Conservation (phyloP, 2,797 vertebrate genomes). For the Anniella stebbinsi region DNA sequence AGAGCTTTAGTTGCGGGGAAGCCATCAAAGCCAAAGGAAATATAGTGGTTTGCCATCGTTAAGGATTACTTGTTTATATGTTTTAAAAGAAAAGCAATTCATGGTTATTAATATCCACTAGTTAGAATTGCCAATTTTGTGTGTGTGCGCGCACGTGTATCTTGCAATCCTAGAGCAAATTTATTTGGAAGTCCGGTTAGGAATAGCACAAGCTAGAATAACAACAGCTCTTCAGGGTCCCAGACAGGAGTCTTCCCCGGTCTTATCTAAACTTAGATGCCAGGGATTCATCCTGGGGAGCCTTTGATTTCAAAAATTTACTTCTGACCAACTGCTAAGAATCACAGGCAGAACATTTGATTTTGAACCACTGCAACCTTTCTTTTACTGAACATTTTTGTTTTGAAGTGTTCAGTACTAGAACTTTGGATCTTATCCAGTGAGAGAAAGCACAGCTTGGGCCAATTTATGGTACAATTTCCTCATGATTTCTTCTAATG, state of each 20-base stretch:
- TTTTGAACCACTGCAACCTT: constrained; percentile 66
- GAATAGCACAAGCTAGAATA: not conserved
- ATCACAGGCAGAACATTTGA: constrained; percentile 66
- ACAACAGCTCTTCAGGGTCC: not conserved
- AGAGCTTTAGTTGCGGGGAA: not conserved
- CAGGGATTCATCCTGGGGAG: not conserved
- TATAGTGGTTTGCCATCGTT: constrained; percentile 49
- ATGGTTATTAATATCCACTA: constrained; percentile 54
- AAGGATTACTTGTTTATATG: constrained; percentile 30
- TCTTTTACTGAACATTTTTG: constrained; percentile 61
- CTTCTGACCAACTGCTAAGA: constrained; percentile 62
- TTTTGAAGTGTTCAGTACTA: not conserved
- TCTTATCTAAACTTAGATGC: not conserved
- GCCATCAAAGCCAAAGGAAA: constrained; percentile 46
- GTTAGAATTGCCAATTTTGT: constrained; percentile 57
- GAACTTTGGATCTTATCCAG: not conserved
- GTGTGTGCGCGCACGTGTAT: constrained; percentile 1
- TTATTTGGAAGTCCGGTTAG: not conserved
- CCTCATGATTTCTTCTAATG: not conserved
- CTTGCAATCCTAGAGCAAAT: not conserved
- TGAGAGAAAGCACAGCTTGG: not conserved
- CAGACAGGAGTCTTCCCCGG: not conserved
- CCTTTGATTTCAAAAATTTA: constrained; percentile 34
- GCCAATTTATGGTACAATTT: not conserved
- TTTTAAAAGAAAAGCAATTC: constrained; percentile 36